phyloP scores from a whole-genome alignment of 2,113 vertebrate species.

The Eidolon helvum region DNA sequence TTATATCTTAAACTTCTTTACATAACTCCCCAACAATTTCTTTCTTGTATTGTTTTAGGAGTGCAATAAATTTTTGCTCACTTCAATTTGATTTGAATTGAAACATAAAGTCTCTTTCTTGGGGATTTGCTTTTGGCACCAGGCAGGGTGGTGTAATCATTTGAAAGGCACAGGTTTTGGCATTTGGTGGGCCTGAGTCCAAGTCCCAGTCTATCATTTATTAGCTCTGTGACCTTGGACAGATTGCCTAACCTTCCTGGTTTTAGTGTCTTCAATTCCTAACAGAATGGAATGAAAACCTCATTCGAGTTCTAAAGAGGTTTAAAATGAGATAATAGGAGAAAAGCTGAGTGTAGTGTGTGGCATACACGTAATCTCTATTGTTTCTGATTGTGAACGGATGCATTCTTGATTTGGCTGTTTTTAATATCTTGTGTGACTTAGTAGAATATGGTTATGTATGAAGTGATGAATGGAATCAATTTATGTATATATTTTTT shows the following conservation, averaged over 20 bases:
- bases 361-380: background rate
- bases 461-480: background rate
- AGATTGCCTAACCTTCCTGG: background rate
- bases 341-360: background rate
- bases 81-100: slow-evolving; percentile 3
- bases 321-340: background rate
- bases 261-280: background rate
- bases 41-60: background rate
- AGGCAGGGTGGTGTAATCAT: background rate
- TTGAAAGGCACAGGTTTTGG: background rate
- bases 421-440: background rate
- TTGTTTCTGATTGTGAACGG: background rate
- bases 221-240: slow-evolving; percentile 24
- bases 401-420: background rate
- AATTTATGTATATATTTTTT: background rate
- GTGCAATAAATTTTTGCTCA: background rate
- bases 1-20: background rate
- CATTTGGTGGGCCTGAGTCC: background rate
- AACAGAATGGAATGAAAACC: background rate
- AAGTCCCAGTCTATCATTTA: background rate
- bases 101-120: slow-evolving; percentile 6
- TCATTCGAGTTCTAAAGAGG: background rate
- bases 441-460: background rate
- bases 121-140: slow-evolving; percentile 30
- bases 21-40: background rate